These are phyloP conservation scores for Vanessa cardui DNA, from an alignment of 2,888 invertebrate genomes.

Conservation along the genomic window DNA sequence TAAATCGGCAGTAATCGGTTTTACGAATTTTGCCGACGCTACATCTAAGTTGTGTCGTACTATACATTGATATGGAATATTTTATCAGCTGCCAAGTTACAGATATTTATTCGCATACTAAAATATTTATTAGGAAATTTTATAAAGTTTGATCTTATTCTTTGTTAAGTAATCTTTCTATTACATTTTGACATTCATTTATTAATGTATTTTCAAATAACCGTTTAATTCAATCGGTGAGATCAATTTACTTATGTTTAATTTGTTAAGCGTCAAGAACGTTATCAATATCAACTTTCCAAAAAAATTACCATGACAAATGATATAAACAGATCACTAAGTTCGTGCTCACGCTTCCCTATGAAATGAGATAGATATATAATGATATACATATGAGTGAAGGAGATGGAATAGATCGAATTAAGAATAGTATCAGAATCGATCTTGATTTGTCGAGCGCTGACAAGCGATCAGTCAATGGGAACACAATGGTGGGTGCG, in stretches of 20 bases:
- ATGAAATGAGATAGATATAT: conserved; percentile 44
- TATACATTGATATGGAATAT: too few relatives aligned
- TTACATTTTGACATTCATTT: not conserved
- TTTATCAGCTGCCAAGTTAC: too few relatives aligned
- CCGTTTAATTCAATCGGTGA: too few relatives aligned
- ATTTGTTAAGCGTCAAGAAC: conserved; percentile 68
- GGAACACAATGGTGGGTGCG: conserved; percentile 67
- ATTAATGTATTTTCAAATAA: not conserved
- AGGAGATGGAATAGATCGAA: conserved; percentile 56
- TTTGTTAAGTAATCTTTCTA: too few relatives aligned
- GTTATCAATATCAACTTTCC: conserved; percentile 64
- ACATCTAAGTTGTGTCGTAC: too few relatives aligned
- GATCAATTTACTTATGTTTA: conserved; percentile 37
- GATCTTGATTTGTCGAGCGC: conserved; percentile 76
- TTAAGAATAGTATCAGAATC: conserved; percentile 73
- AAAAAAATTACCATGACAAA: conserved; percentile 70
- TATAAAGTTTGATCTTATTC: too few relatives aligned
- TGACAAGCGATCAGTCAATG: conserved; percentile 74
- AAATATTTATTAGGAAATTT: too few relatives aligned
- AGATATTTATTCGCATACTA: too few relatives aligned
- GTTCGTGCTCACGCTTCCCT: conserved; percentile 52
- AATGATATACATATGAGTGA: conserved; percentile 45
- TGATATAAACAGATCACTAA: conserved; percentile 57
- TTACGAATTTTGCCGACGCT: too few relatives aligned
- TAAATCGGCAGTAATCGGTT: too few relatives aligned